Conservation (phyloP, 2,797 vertebrate species). For the Phrynocephalus guinanensis region DNA sequence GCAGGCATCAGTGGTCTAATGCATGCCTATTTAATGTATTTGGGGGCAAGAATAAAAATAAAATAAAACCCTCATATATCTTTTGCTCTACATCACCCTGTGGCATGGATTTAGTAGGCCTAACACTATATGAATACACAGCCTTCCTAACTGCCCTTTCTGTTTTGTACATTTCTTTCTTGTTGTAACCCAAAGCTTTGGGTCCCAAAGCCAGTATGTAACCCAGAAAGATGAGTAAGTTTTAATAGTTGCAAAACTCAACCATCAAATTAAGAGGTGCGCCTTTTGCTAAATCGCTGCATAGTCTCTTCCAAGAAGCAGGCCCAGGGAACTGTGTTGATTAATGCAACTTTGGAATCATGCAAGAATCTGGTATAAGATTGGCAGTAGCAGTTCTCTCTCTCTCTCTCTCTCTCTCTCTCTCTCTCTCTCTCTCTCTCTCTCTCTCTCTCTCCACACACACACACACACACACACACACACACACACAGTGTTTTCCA, state of each 20-base stretch:
- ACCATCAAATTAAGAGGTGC: conserved; percentile 5
- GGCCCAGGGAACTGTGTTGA: conserved; percentile 48
- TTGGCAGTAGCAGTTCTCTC: background rate
- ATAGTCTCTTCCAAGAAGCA: conserved; percentile 37
- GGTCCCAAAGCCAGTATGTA: conserved; percentile 3
- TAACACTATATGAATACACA: conserved; percentile 4
- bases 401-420: too few relatives aligned
- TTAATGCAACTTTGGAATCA: conserved; percentile 42
- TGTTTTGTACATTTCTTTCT: background rate
- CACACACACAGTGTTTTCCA: background rate
- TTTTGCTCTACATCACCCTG: background rate
- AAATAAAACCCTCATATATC: background rate
- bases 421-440: too few relatives aligned
- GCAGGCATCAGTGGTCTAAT: background rate
- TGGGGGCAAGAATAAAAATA: too few relatives aligned
- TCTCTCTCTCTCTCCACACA: too few relatives aligned
- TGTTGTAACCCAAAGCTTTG: background rate
- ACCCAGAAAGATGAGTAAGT: conserved; percentile 28
- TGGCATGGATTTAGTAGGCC: background rate
- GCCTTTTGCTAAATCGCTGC: conserved; percentile 32
- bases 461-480: too few relatives aligned
- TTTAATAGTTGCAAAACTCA: conserved; percentile 26
- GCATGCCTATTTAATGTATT: background rate
- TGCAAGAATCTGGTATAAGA: background rate
- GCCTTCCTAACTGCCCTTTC: background rate